Evolutionary conservation across 1,140 invertebrate species (phyloP).

Genomic region (Lepeophtheirus salmonis): DNA sequence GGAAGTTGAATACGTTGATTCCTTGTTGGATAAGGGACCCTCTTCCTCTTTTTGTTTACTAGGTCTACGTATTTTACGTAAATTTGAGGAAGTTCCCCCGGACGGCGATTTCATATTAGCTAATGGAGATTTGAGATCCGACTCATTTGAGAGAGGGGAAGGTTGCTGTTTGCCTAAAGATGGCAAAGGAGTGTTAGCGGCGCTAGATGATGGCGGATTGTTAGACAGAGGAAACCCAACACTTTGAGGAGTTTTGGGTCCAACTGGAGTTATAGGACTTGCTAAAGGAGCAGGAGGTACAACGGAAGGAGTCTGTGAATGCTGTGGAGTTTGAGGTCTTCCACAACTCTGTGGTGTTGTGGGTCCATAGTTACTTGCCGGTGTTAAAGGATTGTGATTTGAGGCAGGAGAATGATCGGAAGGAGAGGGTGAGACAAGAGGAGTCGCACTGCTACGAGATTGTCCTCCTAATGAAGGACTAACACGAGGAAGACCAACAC

Average conservation of each 20-base stretch:
- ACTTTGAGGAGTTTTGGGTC: background rate
- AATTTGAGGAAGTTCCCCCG: too few relatives aligned
- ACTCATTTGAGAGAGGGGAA: too few relatives aligned
- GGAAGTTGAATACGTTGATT: background rate
- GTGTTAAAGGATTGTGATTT: conserved; percentile 4
- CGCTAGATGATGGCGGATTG: background rate
- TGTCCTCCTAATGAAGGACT: conserved; percentile 3
- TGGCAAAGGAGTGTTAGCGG: too few relatives aligned
- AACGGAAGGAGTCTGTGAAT: background rate
- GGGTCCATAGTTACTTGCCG: background rate
- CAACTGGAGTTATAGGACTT: background rate
- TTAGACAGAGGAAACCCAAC: too few relatives aligned
- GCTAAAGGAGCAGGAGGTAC: background rate
- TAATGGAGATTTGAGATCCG: background rate
- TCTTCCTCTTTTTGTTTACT: too few relatives aligned
- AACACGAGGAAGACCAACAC: conserved; percentile 8
- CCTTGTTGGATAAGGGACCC: too few relatives aligned
- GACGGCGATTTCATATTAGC: background rate
- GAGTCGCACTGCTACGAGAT: background rate
- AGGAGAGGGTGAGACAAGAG: conserved; percentile 5
- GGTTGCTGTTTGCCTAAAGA: too few relatives aligned
- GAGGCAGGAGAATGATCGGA: conserved; percentile 4
- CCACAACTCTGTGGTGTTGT: conserved; percentile 4
- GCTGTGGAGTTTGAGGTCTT: too few relatives aligned
- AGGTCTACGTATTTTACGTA: too few relatives aligned